These are phyloP conservation scores for Fratercula arctica DNA, from an alignment of 2,797 vertebrate genomes.

Conservation along the genomic window DNA sequence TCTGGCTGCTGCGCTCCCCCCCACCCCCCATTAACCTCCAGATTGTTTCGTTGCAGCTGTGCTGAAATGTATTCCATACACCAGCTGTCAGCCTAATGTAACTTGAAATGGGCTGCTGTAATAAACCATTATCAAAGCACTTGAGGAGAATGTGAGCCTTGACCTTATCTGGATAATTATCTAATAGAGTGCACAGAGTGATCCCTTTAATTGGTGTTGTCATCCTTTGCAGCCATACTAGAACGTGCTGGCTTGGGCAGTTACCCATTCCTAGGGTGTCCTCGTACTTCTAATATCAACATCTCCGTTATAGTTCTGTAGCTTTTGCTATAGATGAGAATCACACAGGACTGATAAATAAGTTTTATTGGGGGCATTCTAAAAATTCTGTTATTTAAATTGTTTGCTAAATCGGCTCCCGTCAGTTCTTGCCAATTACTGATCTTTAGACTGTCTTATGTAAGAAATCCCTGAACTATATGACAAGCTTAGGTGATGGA, in stretches of 20 bases:
- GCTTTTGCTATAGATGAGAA: neutral
- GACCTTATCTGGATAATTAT: constrained; percentile 68
- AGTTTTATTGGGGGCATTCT: neutral
- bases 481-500: neutral
- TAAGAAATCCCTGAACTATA: neutral
- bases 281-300: neutral
- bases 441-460: neutral
- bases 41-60: constrained; percentile 14
- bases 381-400: neutral
- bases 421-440: neutral
- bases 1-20: neutral
- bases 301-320: neutral
- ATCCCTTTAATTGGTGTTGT: constrained; percentile 58
- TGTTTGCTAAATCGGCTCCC: neutral
- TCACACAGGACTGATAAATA: neutral
- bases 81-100: constrained; percentile 51
- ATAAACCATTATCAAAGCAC: constrained; percentile 63
- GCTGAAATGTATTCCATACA: constrained; percentile 48
- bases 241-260: neutral
- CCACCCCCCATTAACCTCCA: constrained; percentile 3
- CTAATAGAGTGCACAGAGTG: constrained; percentile 45
- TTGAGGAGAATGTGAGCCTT: constrained; percentile 61
- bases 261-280: neutral
- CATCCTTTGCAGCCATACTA: neutral
- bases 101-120: constrained; percentile 60